Percentiles rank a stretch among this genome's conserved stretches.
Conservation (phyloP, 2,113 vertebrate genomes). For the Pollachius pollachius region DNA sequence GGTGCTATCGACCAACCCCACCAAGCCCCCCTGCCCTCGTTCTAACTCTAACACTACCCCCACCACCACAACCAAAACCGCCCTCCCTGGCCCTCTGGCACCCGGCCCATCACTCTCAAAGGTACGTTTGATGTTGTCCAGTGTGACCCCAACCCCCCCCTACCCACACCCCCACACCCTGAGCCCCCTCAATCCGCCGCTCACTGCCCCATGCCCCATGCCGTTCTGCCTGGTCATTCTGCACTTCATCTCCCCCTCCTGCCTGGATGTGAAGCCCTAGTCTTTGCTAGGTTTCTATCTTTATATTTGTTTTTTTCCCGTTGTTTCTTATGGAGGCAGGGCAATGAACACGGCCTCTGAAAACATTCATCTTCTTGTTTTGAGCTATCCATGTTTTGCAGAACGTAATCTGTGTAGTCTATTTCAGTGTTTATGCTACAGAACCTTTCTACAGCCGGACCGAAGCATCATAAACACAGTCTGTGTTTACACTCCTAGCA, state of each 20-base stretch:
- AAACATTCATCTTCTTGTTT: not conserved
- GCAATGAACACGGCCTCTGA: conserved; percentile 42
- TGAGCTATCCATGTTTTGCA: not conserved
- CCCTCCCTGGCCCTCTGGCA: conserved; percentile 48
- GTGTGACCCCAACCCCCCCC: not conserved
- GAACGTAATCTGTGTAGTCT: not conserved
- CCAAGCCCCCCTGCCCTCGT: conserved; percentile 26
- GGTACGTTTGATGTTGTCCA: conserved; percentile 64
- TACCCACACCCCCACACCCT: too few species aligned
- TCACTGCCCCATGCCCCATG: conserved; percentile 20
- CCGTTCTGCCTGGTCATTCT: conserved; percentile 37
- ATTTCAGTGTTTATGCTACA: not conserved
- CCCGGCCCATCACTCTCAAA: conserved; percentile 57
- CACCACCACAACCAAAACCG: too few species aligned
- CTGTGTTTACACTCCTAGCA: too few species aligned
- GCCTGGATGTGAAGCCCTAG: too few species aligned
- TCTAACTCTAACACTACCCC: conserved; percentile 49
- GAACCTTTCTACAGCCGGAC: too few species aligned
- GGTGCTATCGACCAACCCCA: too few species aligned
- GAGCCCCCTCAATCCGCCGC: not conserved
- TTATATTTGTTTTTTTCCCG: conserved; percentile 4
- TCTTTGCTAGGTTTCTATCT: not conserved
- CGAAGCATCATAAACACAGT: too few species aligned
- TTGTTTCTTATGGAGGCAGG: conserved; percentile 28
- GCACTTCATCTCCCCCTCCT: conserved; percentile 37